phyloP scores from a whole-genome alignment of 2,797 vertebrate genomes.

The Echeneis naucrates region DNA sequence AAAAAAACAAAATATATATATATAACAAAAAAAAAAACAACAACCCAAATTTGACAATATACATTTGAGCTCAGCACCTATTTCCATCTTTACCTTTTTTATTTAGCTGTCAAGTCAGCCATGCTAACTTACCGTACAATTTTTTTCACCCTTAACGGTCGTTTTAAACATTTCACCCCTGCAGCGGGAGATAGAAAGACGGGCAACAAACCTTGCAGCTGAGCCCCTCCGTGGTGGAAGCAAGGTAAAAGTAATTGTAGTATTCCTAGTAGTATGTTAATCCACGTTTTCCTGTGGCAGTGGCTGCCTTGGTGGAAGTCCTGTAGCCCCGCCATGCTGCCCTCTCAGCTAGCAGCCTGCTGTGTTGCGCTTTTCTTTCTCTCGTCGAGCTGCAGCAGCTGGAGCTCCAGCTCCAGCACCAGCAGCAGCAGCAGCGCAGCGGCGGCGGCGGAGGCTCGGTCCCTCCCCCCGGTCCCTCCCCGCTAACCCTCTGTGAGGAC shows the following conservation, averaged over 20 bases:
- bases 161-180: constrained; percentile 17
- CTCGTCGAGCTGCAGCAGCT: constrained; percentile 40
- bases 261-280: constrained; percentile 92
- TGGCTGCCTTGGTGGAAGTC: constrained; percentile 87
- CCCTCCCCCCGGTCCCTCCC: too few relatives aligned
- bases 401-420: constrained; percentile 31
- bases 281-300: constrained; percentile 91
- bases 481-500: too few relatives aligned
- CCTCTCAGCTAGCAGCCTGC: constrained; percentile 80
- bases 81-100: constrained; percentile 25
- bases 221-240: constrained; percentile 90
- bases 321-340: constrained; percentile 94
- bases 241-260: constrained; percentile 90
- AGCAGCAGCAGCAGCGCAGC: constrained; percentile 37
- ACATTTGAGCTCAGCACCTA: too few relatives aligned
- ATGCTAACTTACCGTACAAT: constrained; percentile 51
- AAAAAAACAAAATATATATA: too few relatives aligned
- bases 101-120: constrained; percentile 67
- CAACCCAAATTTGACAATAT: too few relatives aligned
- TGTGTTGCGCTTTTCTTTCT: constrained; percentile 72
- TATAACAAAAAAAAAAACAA: too few relatives aligned
- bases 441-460: too few relatives aligned
- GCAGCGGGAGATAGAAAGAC: constrained; percentile 36
- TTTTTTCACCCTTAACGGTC: constrained; percentile 27
- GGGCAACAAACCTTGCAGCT: constrained; percentile 89